These are phyloP conservation scores for Drosophila hydei DNA, from an alignment of 1,140 invertebrate genomes.

Conservation along the genomic window DNA sequence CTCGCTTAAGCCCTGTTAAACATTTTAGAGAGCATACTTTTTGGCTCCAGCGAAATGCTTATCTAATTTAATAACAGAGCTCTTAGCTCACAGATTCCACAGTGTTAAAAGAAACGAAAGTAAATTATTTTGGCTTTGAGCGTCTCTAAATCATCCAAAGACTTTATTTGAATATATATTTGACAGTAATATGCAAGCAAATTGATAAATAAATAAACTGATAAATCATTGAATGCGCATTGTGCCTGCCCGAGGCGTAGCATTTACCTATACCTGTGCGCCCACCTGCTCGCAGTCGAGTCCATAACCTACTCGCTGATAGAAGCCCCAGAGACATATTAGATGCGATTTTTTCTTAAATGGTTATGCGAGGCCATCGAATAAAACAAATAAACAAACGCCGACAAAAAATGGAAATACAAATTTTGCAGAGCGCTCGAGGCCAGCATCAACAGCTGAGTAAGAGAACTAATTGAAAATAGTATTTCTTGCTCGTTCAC, in stretches of 20 bases:
- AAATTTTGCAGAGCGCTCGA: slow-evolving; percentile 42
- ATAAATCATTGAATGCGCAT: neutral
- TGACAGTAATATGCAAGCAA: neutral
- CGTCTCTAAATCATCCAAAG: neutral
- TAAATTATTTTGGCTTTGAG: neutral
- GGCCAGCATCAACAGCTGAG: slow-evolving; percentile 38
- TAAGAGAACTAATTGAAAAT: slow-evolving; percentile 55
- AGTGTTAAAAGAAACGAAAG: neutral
- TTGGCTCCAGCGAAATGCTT: neutral
- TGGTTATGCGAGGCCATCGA: slow-evolving; percentile 40
- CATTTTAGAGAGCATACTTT: slow-evolving; percentile 18
- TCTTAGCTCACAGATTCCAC: neutral
- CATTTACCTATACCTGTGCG: neutral
- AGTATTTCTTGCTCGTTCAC: slow-evolving; percentile 20
- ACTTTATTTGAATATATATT: neutral
- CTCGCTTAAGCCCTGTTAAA: neutral
- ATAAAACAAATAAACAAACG: slow-evolving; percentile 37
- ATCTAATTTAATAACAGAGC: neutral
- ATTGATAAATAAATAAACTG: neutral
- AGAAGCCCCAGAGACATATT: slow-evolving; percentile 11
- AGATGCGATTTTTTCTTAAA: slow-evolving; percentile 28
- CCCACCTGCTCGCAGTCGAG: neutral
- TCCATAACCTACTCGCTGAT: neutral
- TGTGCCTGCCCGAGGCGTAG: slow-evolving; percentile 1
- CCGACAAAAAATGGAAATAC: slow-evolving; percentile 9